Conservation (phyloP, 53 echinoderm and acorn worm species). For the Crossaster papposus region DNA sequence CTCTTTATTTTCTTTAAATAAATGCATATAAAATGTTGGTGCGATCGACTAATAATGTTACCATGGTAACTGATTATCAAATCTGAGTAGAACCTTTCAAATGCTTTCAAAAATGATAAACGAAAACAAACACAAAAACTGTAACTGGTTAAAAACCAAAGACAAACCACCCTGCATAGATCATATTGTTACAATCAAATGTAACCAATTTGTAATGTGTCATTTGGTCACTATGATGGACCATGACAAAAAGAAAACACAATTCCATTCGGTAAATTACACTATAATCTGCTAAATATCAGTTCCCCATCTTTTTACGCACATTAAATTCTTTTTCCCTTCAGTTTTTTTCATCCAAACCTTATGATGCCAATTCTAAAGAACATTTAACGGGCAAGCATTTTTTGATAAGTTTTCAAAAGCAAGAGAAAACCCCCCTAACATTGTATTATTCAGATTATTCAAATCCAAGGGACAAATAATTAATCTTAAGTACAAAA, state of each 20-base stretch:
- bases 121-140: not conserved
- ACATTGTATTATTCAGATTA: not conserved
- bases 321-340: no score
- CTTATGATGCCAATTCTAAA: not conserved
- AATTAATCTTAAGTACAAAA: not conserved
- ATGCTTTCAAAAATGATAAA: slow-evolving; percentile 9
- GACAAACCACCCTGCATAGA: slow-evolving; percentile 60
- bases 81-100: slow-evolving; percentile 5
- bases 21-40: slow-evolving; percentile 53
- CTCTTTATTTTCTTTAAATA: slow-evolving; percentile 44
- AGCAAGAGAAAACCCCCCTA: not conserved
- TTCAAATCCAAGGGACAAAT: not conserved
- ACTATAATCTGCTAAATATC: no score
- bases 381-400: not conserved
- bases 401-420: not conserved
- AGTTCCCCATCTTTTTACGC: no score
- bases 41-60: slow-evolving; percentile 15
- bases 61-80: slow-evolving; percentile 20
- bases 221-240: not conserved
- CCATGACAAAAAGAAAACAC: not conserved
- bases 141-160: not conserved
- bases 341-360: no score
- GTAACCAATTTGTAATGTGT: not conserved
- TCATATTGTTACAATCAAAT: slow-evolving; percentile 20
- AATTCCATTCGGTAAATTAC: no score